phyloP scores from a whole-genome alignment of 1,140 invertebrate species.

The Cyrtorhinus lividipennis region DNA sequence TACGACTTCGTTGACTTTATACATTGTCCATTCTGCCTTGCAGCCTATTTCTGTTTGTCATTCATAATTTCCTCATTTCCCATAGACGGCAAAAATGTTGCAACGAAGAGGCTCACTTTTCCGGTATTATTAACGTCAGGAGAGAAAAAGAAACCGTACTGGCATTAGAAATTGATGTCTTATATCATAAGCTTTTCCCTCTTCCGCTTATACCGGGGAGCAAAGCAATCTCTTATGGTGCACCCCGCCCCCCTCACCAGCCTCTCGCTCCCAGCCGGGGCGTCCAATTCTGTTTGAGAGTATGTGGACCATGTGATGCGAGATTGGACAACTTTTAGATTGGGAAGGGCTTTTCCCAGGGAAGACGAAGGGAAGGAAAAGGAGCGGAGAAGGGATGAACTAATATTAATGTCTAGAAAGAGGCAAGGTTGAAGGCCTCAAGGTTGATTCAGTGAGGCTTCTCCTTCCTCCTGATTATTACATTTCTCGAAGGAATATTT shows the following conservation, averaged over 20 bases:
- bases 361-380: not conserved
- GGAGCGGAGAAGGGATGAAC: not conserved
- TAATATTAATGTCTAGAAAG: constrained; percentile 9
- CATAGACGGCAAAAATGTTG: too few relatives aligned
- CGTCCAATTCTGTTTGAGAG: constrained; percentile 6
- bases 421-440: not conserved
- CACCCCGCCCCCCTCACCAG: not conserved
- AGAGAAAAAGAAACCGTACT: not conserved
- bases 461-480: not conserved
- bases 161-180: constrained; percentile 8
- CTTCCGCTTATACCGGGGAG: not conserved
- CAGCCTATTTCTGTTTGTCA: too few relatives aligned
- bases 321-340: constrained; percentile 10
- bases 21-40: too few relatives aligned
- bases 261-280: not conserved
- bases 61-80: too few relatives aligned
- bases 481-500: not conserved
- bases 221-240: not conserved
- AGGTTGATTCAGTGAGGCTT: not conserved
- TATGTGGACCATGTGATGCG: constrained; percentile 6
- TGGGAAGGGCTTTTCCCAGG: not conserved
- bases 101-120: too few relatives aligned
- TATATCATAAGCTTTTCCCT: not conserved
- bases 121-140: not conserved
- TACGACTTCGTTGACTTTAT: too few relatives aligned